A percentile compares a stretch with the other conserved stretches of the same genome.
Conservation (phyloP, 2,113 vertebrate genomes). For the Ictalurus furcatus region DNA sequence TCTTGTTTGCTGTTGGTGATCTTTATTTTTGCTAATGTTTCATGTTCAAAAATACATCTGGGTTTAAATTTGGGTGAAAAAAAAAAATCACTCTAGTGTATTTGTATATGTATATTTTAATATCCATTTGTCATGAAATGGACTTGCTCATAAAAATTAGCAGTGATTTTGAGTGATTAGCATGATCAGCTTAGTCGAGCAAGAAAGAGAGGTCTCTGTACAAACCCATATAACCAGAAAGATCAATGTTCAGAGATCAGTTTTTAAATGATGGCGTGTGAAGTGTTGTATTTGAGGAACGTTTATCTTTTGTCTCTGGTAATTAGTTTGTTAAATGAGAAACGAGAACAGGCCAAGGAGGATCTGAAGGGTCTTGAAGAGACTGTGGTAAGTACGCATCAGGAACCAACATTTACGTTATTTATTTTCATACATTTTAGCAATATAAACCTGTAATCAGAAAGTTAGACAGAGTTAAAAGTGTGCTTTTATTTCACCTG, state of each 20-base stretch:
- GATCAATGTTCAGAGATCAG: background rate
- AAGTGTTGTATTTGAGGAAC: background rate
- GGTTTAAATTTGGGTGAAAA: background rate
- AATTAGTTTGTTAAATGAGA: constrained; percentile 86
- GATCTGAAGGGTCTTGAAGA: constrained; percentile 94
- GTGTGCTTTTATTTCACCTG: background rate
- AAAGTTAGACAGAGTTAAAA: background rate
- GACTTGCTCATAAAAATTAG: background rate
- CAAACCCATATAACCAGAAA: background rate
- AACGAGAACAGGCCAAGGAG: constrained; percentile 89
- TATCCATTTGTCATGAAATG: background rate
- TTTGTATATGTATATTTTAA: background rate
- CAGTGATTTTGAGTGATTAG: background rate
- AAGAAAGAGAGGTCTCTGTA: background rate
- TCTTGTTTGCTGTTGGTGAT: background rate
- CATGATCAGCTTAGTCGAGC: background rate
- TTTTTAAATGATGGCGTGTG: background rate
- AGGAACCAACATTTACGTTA: background rate
- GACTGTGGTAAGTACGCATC: constrained; percentile 82
- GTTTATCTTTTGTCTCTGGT: constrained; percentile 3
- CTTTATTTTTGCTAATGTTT: background rate
- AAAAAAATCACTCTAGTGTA: background rate
- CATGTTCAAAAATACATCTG: background rate
- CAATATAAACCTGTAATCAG: background rate
- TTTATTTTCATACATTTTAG: background rate